Percentiles rank a stretch among this genome's conserved stretches.
Evolutionary conservation across 2,888 invertebrate genomes (phyloP).

Genomic region (Seladonia tumulorum): DNA sequence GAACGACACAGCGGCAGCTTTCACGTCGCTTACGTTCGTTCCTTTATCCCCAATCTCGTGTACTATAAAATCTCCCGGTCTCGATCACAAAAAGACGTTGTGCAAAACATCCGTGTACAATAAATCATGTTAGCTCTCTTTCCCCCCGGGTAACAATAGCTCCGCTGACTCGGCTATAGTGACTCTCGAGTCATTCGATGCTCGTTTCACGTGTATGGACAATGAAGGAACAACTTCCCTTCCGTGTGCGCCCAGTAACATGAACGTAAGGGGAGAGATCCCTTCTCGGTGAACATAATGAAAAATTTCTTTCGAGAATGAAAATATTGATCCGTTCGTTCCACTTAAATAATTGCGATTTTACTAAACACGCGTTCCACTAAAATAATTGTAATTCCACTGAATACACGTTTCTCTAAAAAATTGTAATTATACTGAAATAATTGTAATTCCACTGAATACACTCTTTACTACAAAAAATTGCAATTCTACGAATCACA

Average conservation of each 20-base stretch:
- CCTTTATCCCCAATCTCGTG: neutral
- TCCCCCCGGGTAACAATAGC: slow-evolving; percentile 51
- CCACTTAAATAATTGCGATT: neutral
- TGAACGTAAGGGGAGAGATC: slow-evolving; percentile 15
- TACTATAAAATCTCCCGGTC: slow-evolving; percentile 31
- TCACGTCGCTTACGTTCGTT: slow-evolving; percentile 6
- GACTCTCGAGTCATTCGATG: slow-evolving; percentile 43
- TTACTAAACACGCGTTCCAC: too few relatives aligned
- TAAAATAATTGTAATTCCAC: too few relatives aligned
- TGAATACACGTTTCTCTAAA: too few relatives aligned
- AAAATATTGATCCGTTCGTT: slow-evolving; percentile 1
- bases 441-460: too few relatives aligned
- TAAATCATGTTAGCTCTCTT: slow-evolving; percentile 63
- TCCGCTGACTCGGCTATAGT: slow-evolving; percentile 60
- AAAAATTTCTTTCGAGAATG: slow-evolving; percentile 28
- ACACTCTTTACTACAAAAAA: too few relatives aligned
- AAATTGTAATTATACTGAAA: too few relatives aligned
- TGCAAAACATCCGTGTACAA: slow-evolving; percentile 63
- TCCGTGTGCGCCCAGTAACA: slow-evolving; percentile 19
- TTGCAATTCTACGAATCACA: too few relatives aligned
- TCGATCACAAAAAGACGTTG: slow-evolving; percentile 49
- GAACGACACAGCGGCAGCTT: neutral
- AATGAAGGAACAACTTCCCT: slow-evolving; percentile 23
- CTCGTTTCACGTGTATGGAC: slow-evolving; percentile 41
- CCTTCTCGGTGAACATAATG: slow-evolving; percentile 36